Evolutionary conservation across 2,797 vertebrate genomes (phyloP).

Genomic region (Potorous gilbertii): DNA sequence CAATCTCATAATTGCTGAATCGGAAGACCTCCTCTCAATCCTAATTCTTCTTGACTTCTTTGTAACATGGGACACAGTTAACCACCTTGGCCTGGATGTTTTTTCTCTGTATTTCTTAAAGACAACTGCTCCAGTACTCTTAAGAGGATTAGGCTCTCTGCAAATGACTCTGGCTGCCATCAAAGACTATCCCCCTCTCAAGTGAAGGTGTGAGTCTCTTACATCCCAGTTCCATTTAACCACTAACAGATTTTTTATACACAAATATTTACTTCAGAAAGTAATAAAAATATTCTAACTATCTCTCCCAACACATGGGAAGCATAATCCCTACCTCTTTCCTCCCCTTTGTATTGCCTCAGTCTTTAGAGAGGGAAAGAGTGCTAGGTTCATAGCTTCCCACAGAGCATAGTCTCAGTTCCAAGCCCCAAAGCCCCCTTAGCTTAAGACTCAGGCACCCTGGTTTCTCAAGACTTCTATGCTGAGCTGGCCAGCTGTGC

Average conservation of each 20-base stretch:
- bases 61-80: neutral
- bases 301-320: neutral
- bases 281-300: neutral
- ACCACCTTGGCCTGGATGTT: neutral
- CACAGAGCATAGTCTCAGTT: neutral
- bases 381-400: neutral
- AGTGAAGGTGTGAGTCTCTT: neutral
- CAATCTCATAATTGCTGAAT: neutral
- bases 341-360: neutral
- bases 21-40: neutral
- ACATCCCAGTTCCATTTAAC: neutral
- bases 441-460: neutral
- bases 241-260: neutral
- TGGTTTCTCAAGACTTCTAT: neutral
- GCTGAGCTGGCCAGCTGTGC: neutral
- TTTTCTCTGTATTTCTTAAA: neutral
- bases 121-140: neutral
- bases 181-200: neutral
- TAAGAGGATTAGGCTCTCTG: neutral
- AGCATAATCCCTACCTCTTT: neutral
- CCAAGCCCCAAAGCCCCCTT: neutral
- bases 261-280: neutral
- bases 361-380: neutral
- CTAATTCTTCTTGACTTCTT: neutral
- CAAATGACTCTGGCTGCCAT: neutral